Conservation (phyloP, 2,797 vertebrate genomes). For the Poeciliopsis turneri region DNA sequence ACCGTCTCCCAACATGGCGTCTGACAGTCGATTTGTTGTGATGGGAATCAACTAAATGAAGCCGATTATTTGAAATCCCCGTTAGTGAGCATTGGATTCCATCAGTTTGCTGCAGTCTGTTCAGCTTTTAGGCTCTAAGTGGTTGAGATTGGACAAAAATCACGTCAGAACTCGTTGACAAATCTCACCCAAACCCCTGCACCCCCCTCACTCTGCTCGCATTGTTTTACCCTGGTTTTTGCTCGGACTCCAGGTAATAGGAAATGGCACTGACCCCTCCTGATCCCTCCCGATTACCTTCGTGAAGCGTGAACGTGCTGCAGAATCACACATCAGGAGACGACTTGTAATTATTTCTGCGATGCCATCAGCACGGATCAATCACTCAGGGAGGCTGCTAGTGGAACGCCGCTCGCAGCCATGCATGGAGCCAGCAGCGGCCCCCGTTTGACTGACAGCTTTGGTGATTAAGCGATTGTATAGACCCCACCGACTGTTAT, state of each 20-base stretch:
- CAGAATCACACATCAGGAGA: constrained; percentile 96
- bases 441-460: constrained; percentile 93
- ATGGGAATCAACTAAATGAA: constrained; percentile 90
- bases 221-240: constrained; percentile 77
- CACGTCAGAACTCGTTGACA: constrained; percentile 85
- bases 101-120: constrained; percentile 86
- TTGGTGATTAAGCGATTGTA: constrained; percentile 99
- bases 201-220: constrained; percentile 34
- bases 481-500: constrained; percentile 91
- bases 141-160: constrained; percentile 45
- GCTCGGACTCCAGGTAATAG: constrained; percentile 90
- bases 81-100: constrained; percentile 86
- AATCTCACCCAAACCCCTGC: constrained; percentile 74
- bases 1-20: background rate
- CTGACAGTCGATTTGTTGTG: constrained; percentile 76
- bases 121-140: constrained; percentile 83
- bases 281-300: constrained; percentile 92
- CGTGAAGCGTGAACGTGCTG: constrained; percentile 92
- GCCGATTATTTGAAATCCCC: constrained; percentile 86
- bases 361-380: constrained; percentile 96
- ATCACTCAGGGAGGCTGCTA: constrained; percentile 87
- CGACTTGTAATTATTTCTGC: constrained; percentile 95
- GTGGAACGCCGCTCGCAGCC: constrained; percentile 89
- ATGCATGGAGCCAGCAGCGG: constrained; percentile 82
- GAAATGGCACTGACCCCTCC: constrained; percentile 95